Conservation (phyloP, 2,797 vertebrate genomes). For the Catamblyrhynchus diadema region DNA sequence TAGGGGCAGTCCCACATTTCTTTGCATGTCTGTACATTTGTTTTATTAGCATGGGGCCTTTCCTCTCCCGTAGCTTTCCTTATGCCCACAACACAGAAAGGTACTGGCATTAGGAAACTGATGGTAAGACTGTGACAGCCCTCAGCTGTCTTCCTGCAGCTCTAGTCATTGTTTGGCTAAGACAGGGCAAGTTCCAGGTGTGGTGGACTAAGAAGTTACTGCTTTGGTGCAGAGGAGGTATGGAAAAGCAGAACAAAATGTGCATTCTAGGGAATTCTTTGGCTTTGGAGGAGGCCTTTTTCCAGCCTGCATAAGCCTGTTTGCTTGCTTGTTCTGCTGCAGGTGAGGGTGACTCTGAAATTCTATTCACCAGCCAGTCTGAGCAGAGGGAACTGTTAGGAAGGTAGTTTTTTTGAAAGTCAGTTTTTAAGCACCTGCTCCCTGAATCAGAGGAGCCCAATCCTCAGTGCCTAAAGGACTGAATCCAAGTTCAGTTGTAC, state of each 20-base stretch:
- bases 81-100: neutral
- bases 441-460: neutral
- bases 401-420: neutral
- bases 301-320: neutral
- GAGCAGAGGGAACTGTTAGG: neutral
- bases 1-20: neutral
- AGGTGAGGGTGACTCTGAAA: neutral
- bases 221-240: neutral
- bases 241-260: neutral
- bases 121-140: neutral
- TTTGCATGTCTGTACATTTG: fast-evolving
- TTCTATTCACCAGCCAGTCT: neutral
- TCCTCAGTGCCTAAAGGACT: neutral
- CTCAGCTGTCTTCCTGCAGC: neutral
- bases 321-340: neutral
- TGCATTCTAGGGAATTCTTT: neutral
- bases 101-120: neutral
- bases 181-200: neutral
- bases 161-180: neutral
- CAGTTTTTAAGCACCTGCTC: neutral
- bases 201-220: neutral
- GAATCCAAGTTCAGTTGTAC: neutral
- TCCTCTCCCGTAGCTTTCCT: neutral
- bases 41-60: neutral
- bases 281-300: neutral